These are phyloP conservation scores for Calephelis nemesis DNA, from an alignment of 1,140 invertebrate species.

Conservation along the genomic window DNA sequence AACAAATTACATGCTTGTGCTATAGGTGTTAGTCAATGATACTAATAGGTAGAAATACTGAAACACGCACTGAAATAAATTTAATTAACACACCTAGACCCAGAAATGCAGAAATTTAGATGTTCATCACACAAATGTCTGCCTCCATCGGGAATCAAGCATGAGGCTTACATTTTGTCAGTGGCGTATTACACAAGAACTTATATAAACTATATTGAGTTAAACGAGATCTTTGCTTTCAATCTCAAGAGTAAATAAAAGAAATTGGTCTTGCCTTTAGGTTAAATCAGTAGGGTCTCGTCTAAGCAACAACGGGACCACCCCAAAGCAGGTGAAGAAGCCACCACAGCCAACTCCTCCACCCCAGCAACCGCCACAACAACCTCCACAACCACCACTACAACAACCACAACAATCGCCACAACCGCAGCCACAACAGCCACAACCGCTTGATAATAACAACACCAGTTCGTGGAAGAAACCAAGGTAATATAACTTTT, in stretches of 20 bases:
- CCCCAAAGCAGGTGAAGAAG: constrained; percentile 31
- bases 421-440: constrained; percentile 5
- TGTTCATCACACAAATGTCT: too few species aligned
- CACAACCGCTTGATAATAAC: constrained; percentile 47
- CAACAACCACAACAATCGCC: constrained; percentile 7
- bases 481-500: constrained; percentile 44
- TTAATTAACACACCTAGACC: too few species aligned
- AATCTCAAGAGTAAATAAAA: neutral
- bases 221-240: too few species aligned
- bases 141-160: too few species aligned
- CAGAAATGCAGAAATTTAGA: too few species aligned
- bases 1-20: too few species aligned
- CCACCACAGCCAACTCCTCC: constrained; percentile 24
- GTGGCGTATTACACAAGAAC: too few species aligned
- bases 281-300: constrained; percentile 71
- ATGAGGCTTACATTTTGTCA: too few species aligned
- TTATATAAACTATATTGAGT: too few species aligned
- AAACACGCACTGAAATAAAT: too few species aligned
- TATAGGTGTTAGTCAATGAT: too few species aligned
- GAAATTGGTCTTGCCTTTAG: constrained; percentile 30
- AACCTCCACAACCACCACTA: constrained; percentile 17
- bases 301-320: constrained; percentile 44
- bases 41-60: too few species aligned
- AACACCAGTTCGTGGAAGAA: constrained; percentile 61
- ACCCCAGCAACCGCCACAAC: constrained; percentile 21